These are phyloP conservation scores for Parnassius mnemosyne DNA, from an alignment of 2,888 invertebrate species.

Conservation along the genomic window DNA sequence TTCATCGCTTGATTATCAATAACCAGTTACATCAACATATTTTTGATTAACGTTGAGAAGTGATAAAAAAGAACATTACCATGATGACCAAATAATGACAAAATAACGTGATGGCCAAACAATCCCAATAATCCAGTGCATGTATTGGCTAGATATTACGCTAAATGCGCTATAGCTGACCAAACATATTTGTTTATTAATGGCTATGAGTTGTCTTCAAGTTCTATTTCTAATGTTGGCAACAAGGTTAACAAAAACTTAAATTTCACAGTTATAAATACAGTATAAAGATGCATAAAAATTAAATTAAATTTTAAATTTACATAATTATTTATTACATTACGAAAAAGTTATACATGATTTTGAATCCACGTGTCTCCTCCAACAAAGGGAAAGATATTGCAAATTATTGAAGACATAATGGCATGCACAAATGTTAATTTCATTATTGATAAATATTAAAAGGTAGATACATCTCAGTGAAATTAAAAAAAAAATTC, in stretches of 20 bases:
- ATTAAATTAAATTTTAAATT: not conserved
- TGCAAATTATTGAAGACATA: conserved; percentile 4
- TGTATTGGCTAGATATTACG: not conserved
- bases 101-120: no score
- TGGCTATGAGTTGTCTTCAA: not conserved
- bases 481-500: not conserved
- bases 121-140: not conserved
- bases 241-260: not conserved
- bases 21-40: not conserved
- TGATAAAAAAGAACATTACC: no score
- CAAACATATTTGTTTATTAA: not conserved
- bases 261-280: not conserved
- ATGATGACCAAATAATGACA: no score
- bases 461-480: not conserved
- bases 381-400: not conserved
- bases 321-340: not conserved
- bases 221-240: not conserved
- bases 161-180: conserved; percentile 1
- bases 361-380: not conserved
- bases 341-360: not conserved
- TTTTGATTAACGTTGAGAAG: not conserved
- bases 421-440: conserved; percentile 23
- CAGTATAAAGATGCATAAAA: not conserved
- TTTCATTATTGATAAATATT: not conserved
- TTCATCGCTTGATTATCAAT: not conserved